Conservation (phyloP, 2,797 vertebrate species). For the Xenopus petersii region DNA sequence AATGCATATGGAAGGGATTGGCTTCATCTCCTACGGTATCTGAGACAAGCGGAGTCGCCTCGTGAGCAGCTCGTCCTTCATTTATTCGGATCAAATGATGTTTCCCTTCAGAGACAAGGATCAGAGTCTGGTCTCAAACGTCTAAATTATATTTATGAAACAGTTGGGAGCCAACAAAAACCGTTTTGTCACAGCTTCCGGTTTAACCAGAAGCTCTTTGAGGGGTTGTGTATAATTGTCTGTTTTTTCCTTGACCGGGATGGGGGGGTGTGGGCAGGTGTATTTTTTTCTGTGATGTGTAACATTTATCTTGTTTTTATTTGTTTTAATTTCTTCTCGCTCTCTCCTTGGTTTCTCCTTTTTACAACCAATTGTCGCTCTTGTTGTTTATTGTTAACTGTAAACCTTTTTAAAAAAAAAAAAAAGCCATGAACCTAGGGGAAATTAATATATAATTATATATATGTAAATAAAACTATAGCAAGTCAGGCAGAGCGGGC, state of each 20-base stretch:
- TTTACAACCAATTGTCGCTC: constrained; percentile 27
- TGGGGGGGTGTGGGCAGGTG: neutral
- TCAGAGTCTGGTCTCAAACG: constrained; percentile 7
- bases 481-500: constrained; percentile 9
- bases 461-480: constrained; percentile 50
- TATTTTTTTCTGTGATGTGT: constrained; percentile 26
- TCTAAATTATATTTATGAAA: constrained; percentile 33
- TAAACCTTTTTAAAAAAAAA: constrained; percentile 42
- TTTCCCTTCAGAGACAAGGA: constrained; percentile 7
- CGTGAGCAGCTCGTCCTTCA: too few species aligned
- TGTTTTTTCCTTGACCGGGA: constrained; percentile 9
- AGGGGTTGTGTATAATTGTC: constrained; percentile 42
- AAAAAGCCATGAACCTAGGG: constrained; percentile 48
- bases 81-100: too few species aligned
- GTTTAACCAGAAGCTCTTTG: constrained; percentile 31
- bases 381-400: constrained; percentile 47
- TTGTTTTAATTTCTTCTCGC: neutral
- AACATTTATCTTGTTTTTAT: constrained; percentile 7
- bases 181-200: constrained; percentile 31
- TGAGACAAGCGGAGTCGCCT: too few species aligned
- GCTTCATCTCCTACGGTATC: neutral
- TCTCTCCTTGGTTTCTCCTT: constrained; percentile 2
- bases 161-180: constrained; percentile 21
- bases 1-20: neutral
- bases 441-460: constrained; percentile 50